phyloP scores from a whole-genome alignment of 2,113 vertebrate genomes.

The Acrocephalus kingi region DNA sequence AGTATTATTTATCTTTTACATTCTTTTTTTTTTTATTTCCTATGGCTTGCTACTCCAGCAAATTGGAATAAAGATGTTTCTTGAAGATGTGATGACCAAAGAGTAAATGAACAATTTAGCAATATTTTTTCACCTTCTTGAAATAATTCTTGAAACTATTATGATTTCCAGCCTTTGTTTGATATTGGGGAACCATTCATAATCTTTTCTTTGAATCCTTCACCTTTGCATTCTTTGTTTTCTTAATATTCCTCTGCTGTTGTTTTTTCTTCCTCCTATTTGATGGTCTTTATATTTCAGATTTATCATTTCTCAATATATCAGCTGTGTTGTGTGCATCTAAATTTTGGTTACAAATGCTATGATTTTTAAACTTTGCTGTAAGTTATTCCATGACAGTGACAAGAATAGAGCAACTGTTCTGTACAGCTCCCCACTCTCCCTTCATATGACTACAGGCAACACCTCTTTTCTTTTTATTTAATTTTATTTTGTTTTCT shows the following conservation, averaged over 20 bases:
- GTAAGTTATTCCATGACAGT: background rate
- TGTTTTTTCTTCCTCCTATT: background rate
- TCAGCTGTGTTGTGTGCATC: background rate
- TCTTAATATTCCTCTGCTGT: background rate
- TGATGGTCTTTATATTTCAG: background rate
- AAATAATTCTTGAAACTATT: background rate
- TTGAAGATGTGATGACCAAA: background rate
- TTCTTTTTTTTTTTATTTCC: background rate
- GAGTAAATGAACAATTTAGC: background rate
- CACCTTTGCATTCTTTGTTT: background rate
- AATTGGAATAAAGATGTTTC: background rate
- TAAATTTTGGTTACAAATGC: background rate
- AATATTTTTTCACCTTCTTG: background rate
- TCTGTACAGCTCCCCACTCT: accelerated
- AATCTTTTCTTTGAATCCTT: background rate
- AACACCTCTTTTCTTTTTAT: background rate
- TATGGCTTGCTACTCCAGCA: background rate
- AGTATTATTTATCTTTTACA: accelerated
- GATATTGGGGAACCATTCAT: background rate
- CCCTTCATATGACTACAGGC: background rate
- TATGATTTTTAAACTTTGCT: background rate
- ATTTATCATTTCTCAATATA: background rate
- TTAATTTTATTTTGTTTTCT: background rate
- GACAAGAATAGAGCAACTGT: background rate
- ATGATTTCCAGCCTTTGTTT: accelerated